These are phyloP conservation scores for Bubalus kerabau DNA, from an alignment of 2,113 vertebrate species.

Conservation along the genomic window DNA sequence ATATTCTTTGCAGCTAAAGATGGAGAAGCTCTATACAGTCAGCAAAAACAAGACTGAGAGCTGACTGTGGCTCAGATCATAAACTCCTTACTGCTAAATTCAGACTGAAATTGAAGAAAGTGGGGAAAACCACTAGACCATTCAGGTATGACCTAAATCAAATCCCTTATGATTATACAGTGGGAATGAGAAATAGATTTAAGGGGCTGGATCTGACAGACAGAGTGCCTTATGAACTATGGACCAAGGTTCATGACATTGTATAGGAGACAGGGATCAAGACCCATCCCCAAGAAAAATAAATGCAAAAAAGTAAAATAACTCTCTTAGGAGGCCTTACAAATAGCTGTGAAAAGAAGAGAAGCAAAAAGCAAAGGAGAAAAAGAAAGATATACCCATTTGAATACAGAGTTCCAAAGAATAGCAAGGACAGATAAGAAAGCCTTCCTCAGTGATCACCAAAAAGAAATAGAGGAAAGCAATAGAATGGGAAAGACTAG, in stretches of 20 bases:
- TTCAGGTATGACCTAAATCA: not conserved
- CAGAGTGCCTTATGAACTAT: not conserved
- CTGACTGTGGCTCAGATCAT: not conserved
- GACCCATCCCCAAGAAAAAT: not conserved
- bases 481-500: not conserved
- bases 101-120: not conserved
- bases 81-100: not conserved
- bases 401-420: not conserved
- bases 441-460: not conserved
- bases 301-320: not conserved
- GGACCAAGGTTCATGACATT: rapidly evolving
- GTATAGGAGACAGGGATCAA: not conserved
- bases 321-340: not conserved
- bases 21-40: not conserved
- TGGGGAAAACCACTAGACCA: not conserved
- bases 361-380: not conserved
- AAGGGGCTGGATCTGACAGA: not conserved
- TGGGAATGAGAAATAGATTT: not conserved
- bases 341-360: not conserved
- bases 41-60: not conserved
- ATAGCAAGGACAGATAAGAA: not conserved
- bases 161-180: not conserved
- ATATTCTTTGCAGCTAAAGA: not conserved
- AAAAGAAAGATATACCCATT: not conserved
- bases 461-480: not conserved